Conservation (phyloP, 2,888 invertebrate species). For the Temnothorax ravouxi region DNA sequence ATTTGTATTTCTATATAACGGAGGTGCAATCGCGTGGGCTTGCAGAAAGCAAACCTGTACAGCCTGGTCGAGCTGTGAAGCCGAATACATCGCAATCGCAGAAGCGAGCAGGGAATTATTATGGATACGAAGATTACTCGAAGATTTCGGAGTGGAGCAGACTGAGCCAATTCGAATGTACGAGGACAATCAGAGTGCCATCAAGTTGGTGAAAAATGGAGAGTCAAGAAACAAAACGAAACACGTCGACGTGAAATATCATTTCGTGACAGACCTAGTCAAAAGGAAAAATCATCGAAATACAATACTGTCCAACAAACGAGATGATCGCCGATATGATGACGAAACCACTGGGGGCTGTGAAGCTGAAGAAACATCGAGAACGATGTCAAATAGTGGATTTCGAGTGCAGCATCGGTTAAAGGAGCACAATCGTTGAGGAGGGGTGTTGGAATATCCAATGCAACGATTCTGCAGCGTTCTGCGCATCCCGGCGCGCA, state of each 20-base stretch:
- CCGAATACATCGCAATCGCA: slow-evolving; percentile 67
- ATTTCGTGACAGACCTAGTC: neutral
- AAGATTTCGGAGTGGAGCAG: slow-evolving; percentile 54
- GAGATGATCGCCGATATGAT: slow-evolving; percentile 1
- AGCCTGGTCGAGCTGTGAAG: slow-evolving; percentile 60
- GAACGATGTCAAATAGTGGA: too few relatives aligned
- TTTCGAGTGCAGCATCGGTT: too few relatives aligned
- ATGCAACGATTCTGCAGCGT: too few relatives aligned
- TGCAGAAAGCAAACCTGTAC: slow-evolving; percentile 74
- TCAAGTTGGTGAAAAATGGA: neutral
- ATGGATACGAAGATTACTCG: neutral
- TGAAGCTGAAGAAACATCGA: too few relatives aligned
- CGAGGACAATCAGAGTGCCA: neutral
- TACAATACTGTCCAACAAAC: neutral
- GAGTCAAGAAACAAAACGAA: neutral
- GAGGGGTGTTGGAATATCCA: too few relatives aligned
- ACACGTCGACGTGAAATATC: neutral
- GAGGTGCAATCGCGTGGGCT: slow-evolving; percentile 74
- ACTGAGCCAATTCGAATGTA: slow-evolving; percentile 19
- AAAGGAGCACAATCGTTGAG: too few relatives aligned
- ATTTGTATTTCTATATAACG: slow-evolving; percentile 68
- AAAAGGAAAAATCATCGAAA: neutral
- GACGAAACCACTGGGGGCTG: slow-evolving; percentile 2
- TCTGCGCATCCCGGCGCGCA: too few relatives aligned
- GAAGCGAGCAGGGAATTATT: slow-evolving; percentile 59